These are phyloP conservation scores for Shinisaurus crocodilurus DNA, from an alignment of 2,113 vertebrate species.

Conservation along the genomic window DNA sequence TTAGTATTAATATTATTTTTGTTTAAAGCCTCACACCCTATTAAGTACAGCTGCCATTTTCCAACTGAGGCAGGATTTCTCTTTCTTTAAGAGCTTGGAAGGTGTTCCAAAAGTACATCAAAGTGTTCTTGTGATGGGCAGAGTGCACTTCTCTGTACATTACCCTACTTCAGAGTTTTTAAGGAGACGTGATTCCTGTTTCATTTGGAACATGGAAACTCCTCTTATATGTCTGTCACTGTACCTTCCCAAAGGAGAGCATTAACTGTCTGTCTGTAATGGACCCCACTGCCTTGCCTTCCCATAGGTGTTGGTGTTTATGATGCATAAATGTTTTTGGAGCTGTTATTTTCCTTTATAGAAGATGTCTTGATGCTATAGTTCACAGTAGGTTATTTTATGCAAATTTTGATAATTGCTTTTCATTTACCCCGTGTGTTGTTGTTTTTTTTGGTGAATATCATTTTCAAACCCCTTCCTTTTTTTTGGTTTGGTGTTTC, in stretches of 20 bases:
- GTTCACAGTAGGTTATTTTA: neutral
- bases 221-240: neutral
- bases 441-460: conserved; percentile 6
- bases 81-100: neutral
- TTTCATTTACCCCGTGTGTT: neutral
- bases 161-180: neutral
- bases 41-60: neutral
- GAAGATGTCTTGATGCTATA: neutral
- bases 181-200: neutral
- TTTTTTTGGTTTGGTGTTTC: conserved; percentile 8
- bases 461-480: conserved; percentile 38
- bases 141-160: neutral
- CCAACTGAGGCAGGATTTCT: neutral
- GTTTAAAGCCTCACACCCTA: neutral
- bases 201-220: neutral
- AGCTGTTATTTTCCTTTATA: neutral
- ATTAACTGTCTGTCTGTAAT: neutral
- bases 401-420: conserved; percentile 13
- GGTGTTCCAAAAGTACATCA: neutral
- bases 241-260: neutral
- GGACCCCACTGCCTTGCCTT: fast-evolving
- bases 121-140: neutral
- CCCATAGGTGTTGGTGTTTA: neutral
- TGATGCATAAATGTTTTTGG: neutral
- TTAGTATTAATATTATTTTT: too few relatives aligned